These are phyloP conservation scores for Microcebus ravelobensis DNA, from an alignment of 2,113 vertebrate species.

Conservation along the genomic window DNA sequence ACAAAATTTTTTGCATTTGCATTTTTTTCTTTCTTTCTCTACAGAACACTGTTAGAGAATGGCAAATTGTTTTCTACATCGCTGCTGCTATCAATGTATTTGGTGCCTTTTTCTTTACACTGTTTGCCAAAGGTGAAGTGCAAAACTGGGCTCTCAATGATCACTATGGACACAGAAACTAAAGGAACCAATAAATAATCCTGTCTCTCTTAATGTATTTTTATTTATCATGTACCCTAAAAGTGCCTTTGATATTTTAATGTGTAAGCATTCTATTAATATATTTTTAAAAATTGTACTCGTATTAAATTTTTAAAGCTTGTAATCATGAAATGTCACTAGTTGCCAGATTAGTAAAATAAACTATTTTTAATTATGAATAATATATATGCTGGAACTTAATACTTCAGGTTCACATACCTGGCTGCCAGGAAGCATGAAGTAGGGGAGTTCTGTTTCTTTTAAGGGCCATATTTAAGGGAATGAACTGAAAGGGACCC, in stretches of 20 bases:
- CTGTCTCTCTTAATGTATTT: slow-evolving; percentile 59
- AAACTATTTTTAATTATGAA: slow-evolving; percentile 47
- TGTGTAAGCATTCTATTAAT: slow-evolving; percentile 59
- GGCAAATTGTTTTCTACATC: slow-evolving; percentile 96
- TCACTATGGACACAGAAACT: slow-evolving; percentile 83
- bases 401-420: background rate
- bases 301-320: slow-evolving; percentile 42
- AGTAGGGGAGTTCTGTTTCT: background rate
- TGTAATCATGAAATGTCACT: slow-evolving; percentile 66
- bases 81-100: slow-evolving; percentile 94
- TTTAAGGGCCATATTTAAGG: background rate
- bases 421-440: background rate
- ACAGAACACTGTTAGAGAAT: slow-evolving; percentile 94
- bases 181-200: slow-evolving; percentile 71
- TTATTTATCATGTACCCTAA: slow-evolving; percentile 73
- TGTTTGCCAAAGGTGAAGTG: slow-evolving; percentile 92
- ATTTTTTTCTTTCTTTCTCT: slow-evolving; percentile 55
- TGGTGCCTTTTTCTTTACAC: slow-evolving; percentile 91
- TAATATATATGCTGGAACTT: slow-evolving; percentile 3
- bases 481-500: background rate
- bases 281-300: slow-evolving; percentile 21
- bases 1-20: background rate
- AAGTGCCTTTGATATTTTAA: slow-evolving; percentile 84
- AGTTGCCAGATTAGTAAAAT: slow-evolving; percentile 49
- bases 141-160: slow-evolving; percentile 93